Evolutionary conservation across 2,888 invertebrate species (phyloP).

Genomic region (Troglohyphantes excavatus): DNA sequence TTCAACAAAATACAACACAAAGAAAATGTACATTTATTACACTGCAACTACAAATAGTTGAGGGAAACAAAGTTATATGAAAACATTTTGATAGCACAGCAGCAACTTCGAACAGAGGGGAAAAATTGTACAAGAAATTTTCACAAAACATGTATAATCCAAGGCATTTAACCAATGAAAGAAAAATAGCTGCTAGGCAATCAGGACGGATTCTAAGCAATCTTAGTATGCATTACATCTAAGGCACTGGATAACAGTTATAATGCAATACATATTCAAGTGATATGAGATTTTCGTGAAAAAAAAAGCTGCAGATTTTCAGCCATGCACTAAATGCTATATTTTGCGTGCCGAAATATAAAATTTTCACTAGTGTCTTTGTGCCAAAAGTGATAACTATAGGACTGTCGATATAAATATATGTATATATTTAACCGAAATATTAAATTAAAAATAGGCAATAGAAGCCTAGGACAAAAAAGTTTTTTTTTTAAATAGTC

Average conservation of each 20-base stretch:
- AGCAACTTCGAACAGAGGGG: slow-evolving; percentile 20
- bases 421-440: no score
- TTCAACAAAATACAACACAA: not conserved
- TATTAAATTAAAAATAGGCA: no score
- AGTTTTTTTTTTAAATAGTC: no score
- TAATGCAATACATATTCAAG: not conserved
- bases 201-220: slow-evolving; percentile 67
- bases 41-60: slow-evolving; percentile 72
- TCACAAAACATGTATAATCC: slow-evolving; percentile 18
- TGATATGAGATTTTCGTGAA: not conserved
- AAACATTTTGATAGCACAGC: slow-evolving; percentile 9
- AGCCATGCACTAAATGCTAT: not conserved
- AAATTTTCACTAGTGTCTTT: no score
- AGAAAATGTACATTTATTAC: slow-evolving; percentile 74
- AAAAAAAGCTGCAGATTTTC: not conserved
- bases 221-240: not conserved
- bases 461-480: no score
- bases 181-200: slow-evolving; percentile 59
- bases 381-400: no score
- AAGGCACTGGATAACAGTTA: slow-evolving; percentile 38
- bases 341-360: not conserved
- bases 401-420: no score
- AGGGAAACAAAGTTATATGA: slow-evolving; percentile 25
- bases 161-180: not conserved
- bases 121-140: slow-evolving; percentile 38